Base-by-base conservation (phyloP, 2,888 invertebrate species). In the Diloba caeruleocephala region DNA sequence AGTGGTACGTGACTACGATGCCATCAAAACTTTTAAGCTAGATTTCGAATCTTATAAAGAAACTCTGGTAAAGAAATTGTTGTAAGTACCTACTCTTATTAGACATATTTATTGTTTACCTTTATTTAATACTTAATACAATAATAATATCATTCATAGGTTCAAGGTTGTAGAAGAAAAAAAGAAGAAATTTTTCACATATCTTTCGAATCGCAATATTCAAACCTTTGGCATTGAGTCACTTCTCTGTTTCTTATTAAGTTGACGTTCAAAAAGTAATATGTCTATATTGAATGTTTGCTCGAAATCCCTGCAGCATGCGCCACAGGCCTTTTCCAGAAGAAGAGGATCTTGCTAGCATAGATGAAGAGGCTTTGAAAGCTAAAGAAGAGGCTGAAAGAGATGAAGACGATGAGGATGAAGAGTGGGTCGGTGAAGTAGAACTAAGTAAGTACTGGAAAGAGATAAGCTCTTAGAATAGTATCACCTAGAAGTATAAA, bases 351-450 rank as follows among this genome's bases (percentile, higher is more conserved):
- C 76, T 93, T 5, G 92, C 92, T 1, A 93, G 93, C 65, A 84
- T 92, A 21, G 93, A 93, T 28, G 93, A 93, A 74, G 92, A 91
- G 41, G 95, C 96, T 38, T 81, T 95, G n/a, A 93, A 94, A 59
- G 89, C 95, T 1, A 87, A 87, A 37, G 94, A 94, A 53, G 94
- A 94, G 17, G 94, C 95, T 12, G 84, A 84, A 1, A 32, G 15
- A 25, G 82, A 65, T 94, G 95, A 82, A 81, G 95, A 84, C 23
- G 94, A 48, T 64, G 92, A 71, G 76, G 89, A 73, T 94, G 95
- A 83, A 55, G 90, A 78, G 23, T 92, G 86, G 84, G 17, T 88
- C 29, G 90, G 92, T 9, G 95, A 96, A 81, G 87, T 97, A 69
- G 94, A 95, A 72, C 90, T 97, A 52, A 94, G 96, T 96, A 87